These are phyloP conservation scores for Schizaphis graminum DNA, from an alignment of 2,888 invertebrate species.

Conservation along the genomic window DNA sequence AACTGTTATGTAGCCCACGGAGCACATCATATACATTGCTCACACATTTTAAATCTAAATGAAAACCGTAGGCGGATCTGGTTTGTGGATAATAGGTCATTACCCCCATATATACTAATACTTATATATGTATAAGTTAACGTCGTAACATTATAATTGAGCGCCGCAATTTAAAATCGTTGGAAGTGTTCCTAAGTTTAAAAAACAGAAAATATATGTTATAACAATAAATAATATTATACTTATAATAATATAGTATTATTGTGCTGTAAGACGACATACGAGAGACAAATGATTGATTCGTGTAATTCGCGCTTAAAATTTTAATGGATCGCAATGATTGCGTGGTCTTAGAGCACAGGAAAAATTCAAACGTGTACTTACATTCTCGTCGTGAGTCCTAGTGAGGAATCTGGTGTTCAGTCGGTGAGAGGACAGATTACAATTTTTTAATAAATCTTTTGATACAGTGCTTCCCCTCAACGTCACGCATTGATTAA, in stretches of 20 bases:
- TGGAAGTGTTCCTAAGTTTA: neutral
- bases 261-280: neutral
- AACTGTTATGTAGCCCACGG: slow-evolving; percentile 53
- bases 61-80: slow-evolving; percentile 56
- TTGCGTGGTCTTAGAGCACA: neutral
- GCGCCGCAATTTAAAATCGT: neutral
- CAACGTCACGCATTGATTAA: neutral
- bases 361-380: neutral
- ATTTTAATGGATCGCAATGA: neutral
- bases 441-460: neutral
- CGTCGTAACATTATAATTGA: neutral
- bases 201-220: neutral
- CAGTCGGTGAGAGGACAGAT: neutral
- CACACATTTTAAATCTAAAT: slow-evolving; percentile 30
- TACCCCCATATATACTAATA: neutral
- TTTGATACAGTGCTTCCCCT: neutral
- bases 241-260: neutral
- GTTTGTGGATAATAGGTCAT: slow-evolving; percentile 50
- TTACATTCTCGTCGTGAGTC: neutral
- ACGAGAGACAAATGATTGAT: neutral
- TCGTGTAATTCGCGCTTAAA: neutral
- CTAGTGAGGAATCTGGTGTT: neutral
- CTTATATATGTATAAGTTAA: neutral
- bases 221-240: neutral
- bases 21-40: neutral